Base-by-base conservation (phyloP, 1,140 invertebrate genomes). In the Cherax destructor region DNA sequence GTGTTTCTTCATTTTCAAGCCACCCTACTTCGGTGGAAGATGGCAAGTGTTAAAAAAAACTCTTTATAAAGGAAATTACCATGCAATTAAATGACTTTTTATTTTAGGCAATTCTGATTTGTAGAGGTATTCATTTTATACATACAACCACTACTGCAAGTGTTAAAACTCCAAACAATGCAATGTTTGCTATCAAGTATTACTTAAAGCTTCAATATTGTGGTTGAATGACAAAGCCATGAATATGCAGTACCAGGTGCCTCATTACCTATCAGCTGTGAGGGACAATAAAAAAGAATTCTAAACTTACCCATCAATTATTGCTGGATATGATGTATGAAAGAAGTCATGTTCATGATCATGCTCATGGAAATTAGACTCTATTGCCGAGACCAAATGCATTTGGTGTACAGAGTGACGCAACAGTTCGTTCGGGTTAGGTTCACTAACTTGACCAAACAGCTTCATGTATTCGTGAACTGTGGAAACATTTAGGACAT, bases 381-480 rank as follows among this genome's bases (percentile, higher is more conserved):
- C 65, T 59, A 50, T 80, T n/a, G 24, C 18, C 30, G 88, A 83
- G 52, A 52, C 47, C 11, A 91, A 74, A 59, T 91, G 89, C 76
- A 91, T 91, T 69, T 91, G 89, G 47, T 91, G 89, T 16, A 91
- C 89, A 16, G 89, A 91, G 47, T 91, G 83, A 30, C 89, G 72
- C 49, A 91, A 76, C 30, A 91, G 76, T 47, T 91, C 89, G 72
- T 24, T 86, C 16, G 81, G 80, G 24, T 91, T 91, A 24, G 89
- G 89, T 76, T 85, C 89, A 69, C 83, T 30, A 59, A 85, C 89
- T 85, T 91, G 72, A 11, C 89, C 89, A 91, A 91, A 91, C 47
- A 85, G 59, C 76, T 72, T 78, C 89, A 91, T 91, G 83, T 91
- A 91, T 4, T 85, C 83, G 30, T 84, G 69, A 50, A 91, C 89